A percentile compares a stretch with the other conserved stretches of the same genome.
phyloP scores from a whole-genome alignment of 1,140 invertebrate genomes.

The Rhopalosiphum padi region DNA sequence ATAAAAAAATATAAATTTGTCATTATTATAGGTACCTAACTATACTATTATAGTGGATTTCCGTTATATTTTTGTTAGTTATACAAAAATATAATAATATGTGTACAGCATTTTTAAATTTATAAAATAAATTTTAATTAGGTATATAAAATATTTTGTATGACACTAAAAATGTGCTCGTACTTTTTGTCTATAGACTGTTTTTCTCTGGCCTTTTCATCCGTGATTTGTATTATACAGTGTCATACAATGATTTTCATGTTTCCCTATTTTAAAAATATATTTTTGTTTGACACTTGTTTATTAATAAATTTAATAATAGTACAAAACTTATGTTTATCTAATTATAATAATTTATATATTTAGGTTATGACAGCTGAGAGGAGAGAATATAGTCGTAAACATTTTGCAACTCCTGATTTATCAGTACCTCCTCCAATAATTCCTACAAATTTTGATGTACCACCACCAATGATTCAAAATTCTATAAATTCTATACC shows the following conservation, averaged over 20 bases:
- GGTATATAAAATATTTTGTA: no score
- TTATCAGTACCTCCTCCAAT: constrained; percentile 72
- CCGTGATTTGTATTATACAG: neutral
- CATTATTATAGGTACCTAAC: no score
- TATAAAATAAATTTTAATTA: no score
- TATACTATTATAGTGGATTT: no score
- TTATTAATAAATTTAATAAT: neutral
- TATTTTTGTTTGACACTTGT: neutral
- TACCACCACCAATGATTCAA: constrained; percentile 67
- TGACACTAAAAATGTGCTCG: no score
- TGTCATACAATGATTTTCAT: neutral
- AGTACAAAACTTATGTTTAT: neutral
- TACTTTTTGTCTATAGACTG: no score
- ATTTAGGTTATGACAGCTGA: constrained; percentile 83
- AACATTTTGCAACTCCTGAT: constrained; percentile 68
- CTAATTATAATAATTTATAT: constrained; percentile 58
- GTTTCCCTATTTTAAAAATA: neutral
- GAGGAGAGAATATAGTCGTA: constrained; percentile 80
- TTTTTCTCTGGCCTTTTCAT: no score
- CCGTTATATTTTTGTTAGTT: no score
- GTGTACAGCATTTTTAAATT: no score
- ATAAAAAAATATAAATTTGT: no score
- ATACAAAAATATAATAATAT: no score
- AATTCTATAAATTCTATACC: constrained; percentile 66
- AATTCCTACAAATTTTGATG: constrained; percentile 67